phyloP scores from a whole-genome alignment of 2,888 invertebrate species.

The Trichogramma evanescens region DNA sequence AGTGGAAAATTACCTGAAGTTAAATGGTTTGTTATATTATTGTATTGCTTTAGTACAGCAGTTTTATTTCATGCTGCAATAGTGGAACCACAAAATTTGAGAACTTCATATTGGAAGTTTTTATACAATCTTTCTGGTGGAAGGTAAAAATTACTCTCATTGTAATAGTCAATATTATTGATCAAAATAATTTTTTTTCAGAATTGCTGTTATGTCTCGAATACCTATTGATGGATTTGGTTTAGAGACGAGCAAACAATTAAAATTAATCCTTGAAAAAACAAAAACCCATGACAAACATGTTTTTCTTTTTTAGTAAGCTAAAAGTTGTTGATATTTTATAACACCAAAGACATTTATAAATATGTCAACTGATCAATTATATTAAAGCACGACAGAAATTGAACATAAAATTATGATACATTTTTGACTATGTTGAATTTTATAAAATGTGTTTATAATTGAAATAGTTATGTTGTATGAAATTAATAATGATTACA shows the following conservation, averaged over 20 bases:
- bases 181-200: constrained; percentile 35
- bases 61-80: constrained; percentile 71
- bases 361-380: too few relatives aligned
- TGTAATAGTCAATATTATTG: constrained; percentile 10
- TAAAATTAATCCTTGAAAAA: constrained; percentile 46
- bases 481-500: too few relatives aligned
- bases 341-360: constrained; percentile 16
- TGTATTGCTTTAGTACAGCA: constrained; percentile 73
- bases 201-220: constrained; percentile 57
- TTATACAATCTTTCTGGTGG: constrained; percentile 67
- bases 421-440: too few relatives aligned
- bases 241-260: constrained; percentile 50
- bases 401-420: too few relatives aligned
- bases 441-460: too few relatives aligned
- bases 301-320: constrained; percentile 37
- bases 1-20: constrained; percentile 60
- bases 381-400: too few relatives aligned
- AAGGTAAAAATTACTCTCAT: constrained; percentile 46
- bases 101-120: constrained; percentile 80
- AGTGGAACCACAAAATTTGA: constrained; percentile 69
- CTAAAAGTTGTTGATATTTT: neutral
- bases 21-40: constrained; percentile 61
- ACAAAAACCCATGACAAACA: constrained; percentile 46
- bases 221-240: constrained; percentile 57
- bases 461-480: too few relatives aligned